These are phyloP conservation scores for Pogoniulus pusillus DNA, from an alignment of 2,797 vertebrate species.

Conservation along the genomic window DNA sequence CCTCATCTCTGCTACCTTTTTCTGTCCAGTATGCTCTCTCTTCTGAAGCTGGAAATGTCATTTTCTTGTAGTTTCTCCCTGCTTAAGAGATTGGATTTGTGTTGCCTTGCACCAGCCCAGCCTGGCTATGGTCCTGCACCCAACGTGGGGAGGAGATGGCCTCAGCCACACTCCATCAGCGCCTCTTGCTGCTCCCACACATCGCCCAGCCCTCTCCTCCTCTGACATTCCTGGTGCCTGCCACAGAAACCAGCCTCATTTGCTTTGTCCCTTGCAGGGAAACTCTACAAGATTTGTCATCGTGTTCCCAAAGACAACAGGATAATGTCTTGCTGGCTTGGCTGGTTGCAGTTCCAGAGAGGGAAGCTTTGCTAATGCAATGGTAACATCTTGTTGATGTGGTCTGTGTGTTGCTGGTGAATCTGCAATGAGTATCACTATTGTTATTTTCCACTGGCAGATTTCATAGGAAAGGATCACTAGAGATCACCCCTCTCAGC, in stretches of 20 bases:
- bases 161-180: not conserved
- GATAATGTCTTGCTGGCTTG: not conserved
- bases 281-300: not conserved
- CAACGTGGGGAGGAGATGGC: not conserved
- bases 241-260: not conserved
- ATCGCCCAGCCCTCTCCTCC: not conserved
- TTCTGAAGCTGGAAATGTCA: not conserved
- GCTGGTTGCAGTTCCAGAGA: not conserved
- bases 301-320: not conserved
- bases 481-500: not conserved
- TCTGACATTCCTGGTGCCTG: not conserved
- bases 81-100: not conserved
- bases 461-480: not conserved
- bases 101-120: not conserved
- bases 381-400: not conserved
- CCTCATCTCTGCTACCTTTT: not conserved
- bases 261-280: not conserved
- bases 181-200: not conserved
- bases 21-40: not conserved
- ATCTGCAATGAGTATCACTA: not conserved
- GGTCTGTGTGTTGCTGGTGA: not conserved
- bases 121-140: slow-evolving; percentile 11
- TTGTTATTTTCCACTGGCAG: not conserved
- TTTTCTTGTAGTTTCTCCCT: not conserved
- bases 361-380: not conserved